Evolutionary conservation across 2,113 vertebrate genomes (phyloP).

Genomic region (Corythornis madagascariensis): DNA sequence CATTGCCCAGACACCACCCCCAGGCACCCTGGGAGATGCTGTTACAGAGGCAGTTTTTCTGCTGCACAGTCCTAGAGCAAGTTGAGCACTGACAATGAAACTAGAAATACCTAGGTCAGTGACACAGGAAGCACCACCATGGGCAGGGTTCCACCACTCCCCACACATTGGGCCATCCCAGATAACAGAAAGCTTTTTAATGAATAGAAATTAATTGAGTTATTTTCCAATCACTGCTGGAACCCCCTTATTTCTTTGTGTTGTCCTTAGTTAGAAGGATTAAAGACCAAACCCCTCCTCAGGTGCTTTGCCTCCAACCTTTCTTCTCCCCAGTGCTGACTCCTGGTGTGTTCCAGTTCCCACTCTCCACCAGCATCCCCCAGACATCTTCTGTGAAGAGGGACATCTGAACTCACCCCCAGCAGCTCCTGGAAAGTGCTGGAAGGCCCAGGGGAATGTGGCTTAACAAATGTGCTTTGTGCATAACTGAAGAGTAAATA

Average conservation of each 20-base stretch:
- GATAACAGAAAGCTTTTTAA: neutral
- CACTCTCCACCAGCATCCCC: neutral
- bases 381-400: neutral
- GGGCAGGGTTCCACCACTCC: neutral
- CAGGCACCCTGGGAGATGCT: neutral
- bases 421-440: neutral
- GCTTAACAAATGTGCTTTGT: neutral
- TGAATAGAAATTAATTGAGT: neutral
- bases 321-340: accelerated
- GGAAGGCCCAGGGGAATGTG: neutral
- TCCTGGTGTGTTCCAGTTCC: neutral
- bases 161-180: neutral
- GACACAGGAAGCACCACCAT: accelerated
- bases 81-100: accelerated
- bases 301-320: neutral
- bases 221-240: neutral
- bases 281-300: neutral
- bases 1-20: neutral
- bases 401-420: neutral
- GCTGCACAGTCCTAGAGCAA: neutral
- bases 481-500: neutral
- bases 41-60: neutral
- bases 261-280: neutral
- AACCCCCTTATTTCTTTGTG: neutral
- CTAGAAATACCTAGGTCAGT: neutral